These are phyloP conservation scores for Chaenocephalus aceratus DNA, from an alignment of 2,113 vertebrate genomes.

Conservation along the genomic window DNA sequence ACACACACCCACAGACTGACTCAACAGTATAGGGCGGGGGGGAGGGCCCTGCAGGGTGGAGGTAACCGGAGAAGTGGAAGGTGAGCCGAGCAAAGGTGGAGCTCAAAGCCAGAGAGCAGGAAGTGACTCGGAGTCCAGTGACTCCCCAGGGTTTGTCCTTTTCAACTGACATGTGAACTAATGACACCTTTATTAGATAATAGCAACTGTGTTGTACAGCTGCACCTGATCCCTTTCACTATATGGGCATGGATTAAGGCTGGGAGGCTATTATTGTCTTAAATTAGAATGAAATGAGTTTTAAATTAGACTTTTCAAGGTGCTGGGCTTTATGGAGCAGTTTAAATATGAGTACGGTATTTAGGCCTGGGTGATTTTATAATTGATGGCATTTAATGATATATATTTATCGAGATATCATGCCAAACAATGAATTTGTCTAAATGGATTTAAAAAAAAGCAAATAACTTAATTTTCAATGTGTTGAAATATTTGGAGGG, in stretches of 20 bases:
- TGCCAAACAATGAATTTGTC: too few species aligned
- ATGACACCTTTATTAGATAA: background rate
- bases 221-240: background rate
- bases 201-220: background rate
- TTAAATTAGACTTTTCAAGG: too few species aligned
- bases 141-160: slow-evolving; percentile 44
- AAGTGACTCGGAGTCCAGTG: slow-evolving; percentile 78
- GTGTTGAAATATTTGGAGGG: too few species aligned
- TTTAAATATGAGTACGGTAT: too few species aligned
- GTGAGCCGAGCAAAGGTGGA: slow-evolving; percentile 71
- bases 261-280: too few species aligned
- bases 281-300: too few species aligned
- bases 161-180: slow-evolving; percentile 35
- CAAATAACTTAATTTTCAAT: too few species aligned
- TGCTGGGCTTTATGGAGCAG: too few species aligned
- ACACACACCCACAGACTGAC: slow-evolving; percentile 48
- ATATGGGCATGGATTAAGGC: background rate
- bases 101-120: slow-evolving; percentile 63
- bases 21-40: slow-evolving; percentile 34
- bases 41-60: slow-evolving; percentile 37
- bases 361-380: too few species aligned
- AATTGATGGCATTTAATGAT: too few species aligned
- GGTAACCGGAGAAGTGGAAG: slow-evolving; percentile 78
- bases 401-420: too few species aligned
- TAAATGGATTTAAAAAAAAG: too few species aligned